phyloP scores from a whole-genome alignment of 2,888 invertebrate species.

The Tridacna crocea region DNA sequence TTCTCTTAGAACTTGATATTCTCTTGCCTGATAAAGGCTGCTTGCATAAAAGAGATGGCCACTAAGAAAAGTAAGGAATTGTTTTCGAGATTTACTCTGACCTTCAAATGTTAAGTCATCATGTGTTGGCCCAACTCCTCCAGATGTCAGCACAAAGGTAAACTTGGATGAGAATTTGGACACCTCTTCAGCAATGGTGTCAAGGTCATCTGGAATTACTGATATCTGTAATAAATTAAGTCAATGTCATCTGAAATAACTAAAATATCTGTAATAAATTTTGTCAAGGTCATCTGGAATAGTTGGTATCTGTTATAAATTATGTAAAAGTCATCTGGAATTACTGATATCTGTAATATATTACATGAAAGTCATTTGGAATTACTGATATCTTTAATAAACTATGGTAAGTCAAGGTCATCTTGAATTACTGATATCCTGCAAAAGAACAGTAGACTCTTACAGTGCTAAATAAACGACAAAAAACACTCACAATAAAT shows the following conservation, averaged over 20 bases:
- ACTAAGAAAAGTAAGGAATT: background rate
- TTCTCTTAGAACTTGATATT: no score
- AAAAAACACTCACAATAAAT: no score
- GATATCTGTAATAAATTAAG: slow-evolving; percentile 85
- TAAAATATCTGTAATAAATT: background rate
- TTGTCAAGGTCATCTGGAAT: slow-evolving; percentile 79
- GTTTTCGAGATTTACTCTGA: slow-evolving; percentile 43
- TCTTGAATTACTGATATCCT: slow-evolving; percentile 87
- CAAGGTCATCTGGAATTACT: slow-evolving; percentile 88
- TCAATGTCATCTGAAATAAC: background rate
- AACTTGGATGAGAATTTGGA: slow-evolving; percentile 87
- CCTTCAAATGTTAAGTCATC: slow-evolving; percentile 91
- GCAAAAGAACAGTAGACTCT: no score
- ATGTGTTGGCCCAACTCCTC: slow-evolving; percentile 92
- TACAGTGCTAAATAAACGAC: no score
- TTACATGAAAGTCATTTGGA: background rate
- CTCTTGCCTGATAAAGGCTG: no score
- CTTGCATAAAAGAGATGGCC: no score
- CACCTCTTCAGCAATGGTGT: slow-evolving; percentile 88
- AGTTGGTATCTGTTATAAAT: slow-evolving; percentile 88
- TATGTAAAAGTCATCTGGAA: slow-evolving; percentile 88
- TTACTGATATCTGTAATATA: slow-evolving; percentile 86
- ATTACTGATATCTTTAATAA: background rate
- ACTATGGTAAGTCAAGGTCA: no score
- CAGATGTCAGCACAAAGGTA: slow-evolving; percentile 90